Conservation (phyloP, 2,797 vertebrate species). For the Silurus lanzhouensis region DNA sequence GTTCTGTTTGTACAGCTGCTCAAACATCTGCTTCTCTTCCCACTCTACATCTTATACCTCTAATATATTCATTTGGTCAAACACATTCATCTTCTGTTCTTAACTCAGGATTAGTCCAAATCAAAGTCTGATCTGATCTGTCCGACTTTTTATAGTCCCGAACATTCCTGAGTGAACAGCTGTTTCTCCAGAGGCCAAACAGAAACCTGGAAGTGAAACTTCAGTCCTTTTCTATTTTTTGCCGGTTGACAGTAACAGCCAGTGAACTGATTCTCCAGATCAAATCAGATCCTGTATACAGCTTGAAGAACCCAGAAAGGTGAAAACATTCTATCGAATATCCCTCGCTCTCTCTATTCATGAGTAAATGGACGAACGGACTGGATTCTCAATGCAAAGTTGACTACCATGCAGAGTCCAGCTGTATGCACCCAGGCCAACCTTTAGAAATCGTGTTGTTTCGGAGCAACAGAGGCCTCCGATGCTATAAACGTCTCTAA, state of each 20-base stretch:
- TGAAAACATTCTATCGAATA: slow-evolving; percentile 30
- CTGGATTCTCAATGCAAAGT: slow-evolving; percentile 17
- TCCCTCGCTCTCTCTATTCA: slow-evolving; percentile 19
- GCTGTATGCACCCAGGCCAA: slow-evolving; percentile 5
- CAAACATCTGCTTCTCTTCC: slow-evolving; percentile 5
- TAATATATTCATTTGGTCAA: background rate
- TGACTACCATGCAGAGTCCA: slow-evolving; percentile 7
- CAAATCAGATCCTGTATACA: background rate
- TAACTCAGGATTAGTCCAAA: no score
- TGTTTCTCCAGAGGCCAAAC: background rate
- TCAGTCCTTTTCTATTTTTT: background rate
- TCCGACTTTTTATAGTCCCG: background rate
- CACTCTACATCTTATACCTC: background rate
- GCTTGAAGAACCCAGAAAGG: background rate
- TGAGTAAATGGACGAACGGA: slow-evolving; percentile 42
- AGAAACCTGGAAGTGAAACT: background rate
- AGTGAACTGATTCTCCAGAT: slow-evolving; percentile 3
- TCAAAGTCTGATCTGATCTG: background rate
- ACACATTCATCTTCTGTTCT: background rate
- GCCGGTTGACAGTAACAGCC: background rate
- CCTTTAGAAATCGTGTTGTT: slow-evolving; percentile 7
- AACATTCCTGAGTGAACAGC: background rate
- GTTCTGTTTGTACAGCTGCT: slow-evolving; percentile 13
- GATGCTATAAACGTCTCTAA: slow-evolving; percentile 9
- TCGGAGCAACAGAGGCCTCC: slow-evolving; percentile 8